Conservation (phyloP, 2,113 vertebrate species). For the Ophiodon elongatus region DNA sequence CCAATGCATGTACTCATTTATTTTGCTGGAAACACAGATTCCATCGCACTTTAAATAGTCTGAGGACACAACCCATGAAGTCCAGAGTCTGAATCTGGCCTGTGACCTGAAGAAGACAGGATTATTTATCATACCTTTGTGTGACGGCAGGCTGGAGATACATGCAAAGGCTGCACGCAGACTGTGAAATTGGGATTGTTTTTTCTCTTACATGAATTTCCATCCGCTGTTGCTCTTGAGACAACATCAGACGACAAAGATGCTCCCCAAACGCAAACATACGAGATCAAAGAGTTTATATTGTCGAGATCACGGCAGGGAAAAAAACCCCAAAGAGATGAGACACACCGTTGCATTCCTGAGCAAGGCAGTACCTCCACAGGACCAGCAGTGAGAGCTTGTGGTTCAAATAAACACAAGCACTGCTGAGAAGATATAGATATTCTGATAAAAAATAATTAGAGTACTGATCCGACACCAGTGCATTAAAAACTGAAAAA, state of each 20-base stretch:
- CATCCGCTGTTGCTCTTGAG: constrained; percentile 29
- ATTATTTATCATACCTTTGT: not conserved
- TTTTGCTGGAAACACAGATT: not conserved
- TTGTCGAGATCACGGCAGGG: not conserved
- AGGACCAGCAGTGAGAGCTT: not conserved
- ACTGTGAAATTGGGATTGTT: constrained; percentile 1
- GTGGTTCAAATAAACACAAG: not conserved
- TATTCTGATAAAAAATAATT: no score
- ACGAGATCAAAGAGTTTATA: constrained; percentile 23
- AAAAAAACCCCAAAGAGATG: constrained; percentile 6
- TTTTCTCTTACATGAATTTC: constrained; percentile 19
- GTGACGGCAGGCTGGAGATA: not conserved
- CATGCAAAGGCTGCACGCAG: not conserved
- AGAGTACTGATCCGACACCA: not conserved
- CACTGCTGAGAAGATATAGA: not conserved
- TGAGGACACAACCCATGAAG: not conserved
- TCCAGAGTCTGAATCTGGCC: not conserved
- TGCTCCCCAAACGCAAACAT: constrained; percentile 1
- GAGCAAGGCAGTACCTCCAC: not conserved
- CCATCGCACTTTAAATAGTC: not conserved
- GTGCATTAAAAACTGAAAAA: not conserved
- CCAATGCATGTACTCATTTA: not conserved
- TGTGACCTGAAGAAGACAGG: not conserved
- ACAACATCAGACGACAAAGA: constrained; percentile 41
- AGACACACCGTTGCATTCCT: not conserved